phyloP scores from a whole-genome alignment of 2,113 vertebrate genomes.

The Istiophorus platypterus region DNA sequence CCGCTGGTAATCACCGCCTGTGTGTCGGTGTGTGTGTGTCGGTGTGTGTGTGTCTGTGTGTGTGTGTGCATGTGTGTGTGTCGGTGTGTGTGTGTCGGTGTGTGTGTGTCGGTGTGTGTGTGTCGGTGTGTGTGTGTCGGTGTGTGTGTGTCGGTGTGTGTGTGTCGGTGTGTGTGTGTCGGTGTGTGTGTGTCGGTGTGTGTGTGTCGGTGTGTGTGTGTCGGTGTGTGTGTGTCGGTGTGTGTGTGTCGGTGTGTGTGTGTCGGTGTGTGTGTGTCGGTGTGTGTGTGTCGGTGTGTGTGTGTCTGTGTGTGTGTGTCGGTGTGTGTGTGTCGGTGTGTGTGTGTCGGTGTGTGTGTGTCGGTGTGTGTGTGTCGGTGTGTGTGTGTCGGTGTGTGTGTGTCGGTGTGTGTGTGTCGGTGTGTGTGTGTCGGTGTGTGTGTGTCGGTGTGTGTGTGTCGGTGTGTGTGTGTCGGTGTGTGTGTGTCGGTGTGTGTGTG shows the following conservation, averaged over 20 bases:
- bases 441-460: background rate
- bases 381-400: slow-evolving; percentile 5
- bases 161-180: slow-evolving; percentile 7
- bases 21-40: slow-evolving; percentile 16
- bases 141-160: slow-evolving; percentile 1
- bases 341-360: slow-evolving; percentile 13
- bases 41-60: too few species aligned
- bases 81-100: slow-evolving; percentile 3
- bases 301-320: slow-evolving; percentile 11
- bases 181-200: slow-evolving; percentile 12
- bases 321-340: slow-evolving; percentile 9
- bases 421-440: slow-evolving; percentile 11
- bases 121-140: slow-evolving; percentile 9
- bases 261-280: slow-evolving; percentile 9
- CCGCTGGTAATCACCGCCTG: background rate
- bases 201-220: slow-evolving; percentile 5
- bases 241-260: slow-evolving; percentile 15
- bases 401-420: slow-evolving; percentile 17
- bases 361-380: background rate
- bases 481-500: slow-evolving; percentile 13
- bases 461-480: slow-evolving; percentile 9
- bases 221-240: slow-evolving; percentile 3
- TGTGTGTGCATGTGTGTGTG: too few species aligned
- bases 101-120: slow-evolving; percentile 15
- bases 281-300: background rate